phyloP scores from a whole-genome alignment of 2,797 vertebrate genomes.

The Potorous gilbertii region DNA sequence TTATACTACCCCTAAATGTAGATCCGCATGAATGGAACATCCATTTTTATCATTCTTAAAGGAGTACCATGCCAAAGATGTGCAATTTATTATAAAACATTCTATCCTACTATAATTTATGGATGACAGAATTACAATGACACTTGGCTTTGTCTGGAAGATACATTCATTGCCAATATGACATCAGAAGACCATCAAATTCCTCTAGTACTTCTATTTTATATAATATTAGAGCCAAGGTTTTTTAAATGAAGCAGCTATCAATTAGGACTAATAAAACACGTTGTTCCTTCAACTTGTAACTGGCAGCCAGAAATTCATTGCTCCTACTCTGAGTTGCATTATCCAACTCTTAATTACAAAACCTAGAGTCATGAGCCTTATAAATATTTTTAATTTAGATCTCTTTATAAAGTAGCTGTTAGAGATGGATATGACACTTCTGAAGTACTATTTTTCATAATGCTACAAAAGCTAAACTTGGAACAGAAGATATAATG shows the following conservation, averaged over 20 bases:
- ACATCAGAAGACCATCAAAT: conserved; percentile 44
- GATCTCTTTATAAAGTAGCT: conserved; percentile 13
- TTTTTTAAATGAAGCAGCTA: conserved; percentile 45
- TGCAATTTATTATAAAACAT: conserved; percentile 40
- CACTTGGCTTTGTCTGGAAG: not conserved
- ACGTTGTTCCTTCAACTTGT: conserved; percentile 43
- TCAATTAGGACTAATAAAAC: conserved; percentile 40
- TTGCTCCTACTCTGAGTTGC: not conserved
- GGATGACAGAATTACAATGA: conserved; percentile 20
- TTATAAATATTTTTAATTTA: conserved; percentile 41
- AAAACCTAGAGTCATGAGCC: conserved; percentile 34
- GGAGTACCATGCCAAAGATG: not conserved
- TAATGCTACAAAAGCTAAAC: conserved; percentile 9
- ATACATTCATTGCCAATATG: conserved; percentile 21
- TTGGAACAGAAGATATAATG: not conserved
- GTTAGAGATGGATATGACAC: not conserved
- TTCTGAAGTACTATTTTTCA: not conserved
- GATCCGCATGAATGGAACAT: not conserved
- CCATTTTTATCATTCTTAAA: conserved; percentile 42
- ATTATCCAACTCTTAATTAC: not conserved
- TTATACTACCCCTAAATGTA: not conserved
- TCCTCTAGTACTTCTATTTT: not conserved
- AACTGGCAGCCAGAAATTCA: conserved; percentile 33
- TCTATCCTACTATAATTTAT: conserved; percentile 32
- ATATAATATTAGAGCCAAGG: conserved; percentile 2